Evolutionary conservation across 1,140 invertebrate genomes (phyloP), one percentile per base, ranked within the genome.

Genomic region (Drosophila elegans): DNA sequence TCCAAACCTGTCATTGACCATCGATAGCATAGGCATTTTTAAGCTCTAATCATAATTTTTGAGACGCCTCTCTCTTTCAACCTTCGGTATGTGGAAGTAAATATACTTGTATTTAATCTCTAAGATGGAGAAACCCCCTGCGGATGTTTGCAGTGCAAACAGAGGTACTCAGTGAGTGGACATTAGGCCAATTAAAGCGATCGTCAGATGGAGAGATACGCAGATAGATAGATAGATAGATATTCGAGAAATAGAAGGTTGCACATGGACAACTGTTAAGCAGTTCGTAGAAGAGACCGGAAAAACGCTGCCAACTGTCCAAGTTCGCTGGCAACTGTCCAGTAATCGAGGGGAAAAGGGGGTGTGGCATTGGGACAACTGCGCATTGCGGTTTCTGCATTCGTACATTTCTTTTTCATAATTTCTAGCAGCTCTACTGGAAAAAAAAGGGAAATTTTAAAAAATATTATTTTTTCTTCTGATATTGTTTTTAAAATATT

Each of bases 361-460:
- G 57, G 51, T 54, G 69, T 66, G 57, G 57, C 57, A 38, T 21
- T 45, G 59, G 57, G 74, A 78, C 85, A 90, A 88, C 85, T 90
- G 85, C 85, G 84, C 84, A 89, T 84, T 89, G 84, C 80, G 84
- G 85, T 80, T 89, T 76, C 73, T 59, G 69, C 61, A 89, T 74
- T 90, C 72, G 78, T 77, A 73, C 55, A 63, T 80, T 68, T 76
- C 67, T 67, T 85, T 81, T 56, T 48, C 67, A 71, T 69, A 69
- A 57, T 62, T 66, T 53, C 42, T 52, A 29, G 27, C 38, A 44
- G 32, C 3, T 55, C 13, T 55, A 68, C 54, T 38, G 13, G 0
- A 5, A 16, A 21, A 49, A 57, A 46, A 2, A 4, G 4, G 3
- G 1, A 3, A 13, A 4, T 29, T 2, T 3, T 3, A 6, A 32